These are phyloP conservation scores for Alcedo atthis DNA, from an alignment of 2,797 vertebrate species.

Conservation along the genomic window DNA sequence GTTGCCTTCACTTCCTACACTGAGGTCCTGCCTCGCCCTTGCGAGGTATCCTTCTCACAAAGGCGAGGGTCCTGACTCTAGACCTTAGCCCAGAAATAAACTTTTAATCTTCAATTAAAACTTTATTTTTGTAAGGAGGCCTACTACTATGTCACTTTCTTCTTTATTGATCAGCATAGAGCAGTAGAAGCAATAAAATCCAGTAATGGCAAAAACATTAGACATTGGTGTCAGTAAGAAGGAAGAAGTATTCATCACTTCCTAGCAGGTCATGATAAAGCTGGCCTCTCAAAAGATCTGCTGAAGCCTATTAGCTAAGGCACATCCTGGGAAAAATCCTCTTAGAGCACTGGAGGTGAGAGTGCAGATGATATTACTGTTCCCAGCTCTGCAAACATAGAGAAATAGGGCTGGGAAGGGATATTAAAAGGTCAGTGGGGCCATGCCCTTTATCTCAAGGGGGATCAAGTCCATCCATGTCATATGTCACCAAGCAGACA, in stretches of 20 bases:
- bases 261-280: neutral
- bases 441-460: neutral
- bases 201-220: neutral
- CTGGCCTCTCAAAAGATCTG: neutral
- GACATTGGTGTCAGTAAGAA: neutral
- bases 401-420: neutral
- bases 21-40: neutral
- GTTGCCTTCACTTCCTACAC: neutral
- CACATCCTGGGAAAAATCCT: conserved; percentile 46
- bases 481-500: neutral
- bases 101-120: neutral
- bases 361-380: neutral
- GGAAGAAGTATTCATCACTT: neutral
- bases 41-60: no score
- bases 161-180: neutral
- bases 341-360: conserved; percentile 45
- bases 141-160: neutral
- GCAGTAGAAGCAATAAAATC: neutral
- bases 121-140: neutral
- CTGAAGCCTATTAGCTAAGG: conserved; percentile 34
- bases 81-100: neutral
- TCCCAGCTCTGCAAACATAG: neutral
- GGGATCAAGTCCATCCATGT: conserved; percentile 24
- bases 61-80: neutral
- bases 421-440: neutral